Base-by-base conservation (phyloP, 1,140 invertebrate genomes). In the Pseudachorutes palmiensis region DNA sequence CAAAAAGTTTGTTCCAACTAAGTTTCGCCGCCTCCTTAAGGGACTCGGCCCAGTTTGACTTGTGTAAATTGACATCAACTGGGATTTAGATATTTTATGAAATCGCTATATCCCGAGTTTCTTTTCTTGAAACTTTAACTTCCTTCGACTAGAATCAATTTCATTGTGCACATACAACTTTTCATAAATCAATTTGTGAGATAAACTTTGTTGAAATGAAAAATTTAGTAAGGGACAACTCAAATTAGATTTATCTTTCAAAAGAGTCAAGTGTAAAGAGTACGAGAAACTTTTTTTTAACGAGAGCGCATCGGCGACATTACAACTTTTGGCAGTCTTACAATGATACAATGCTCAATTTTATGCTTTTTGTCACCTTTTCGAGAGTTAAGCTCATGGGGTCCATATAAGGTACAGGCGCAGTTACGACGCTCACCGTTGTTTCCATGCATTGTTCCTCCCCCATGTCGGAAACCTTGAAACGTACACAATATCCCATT, bases 381-480 rank as follows among this genome's bases (percentile, higher is more conserved):
- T 31, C 33, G 2, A 62, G 16, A 45, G 33, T 62, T 33, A 62
- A 24, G 22, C n/a, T 33, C 61, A 33, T 67, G 3, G 58, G 70
- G 14, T 30, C 26, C n/a, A 72, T 24, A 67, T 64, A 57, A 70
- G 55, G 16, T 62, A 26, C 2, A n/a, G 70, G 70, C 16, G 70
- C 67, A 14, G 67, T 24, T 32, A 70, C 22, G 5, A 72, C 55
- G 29, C 66, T 66, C 2, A 69, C 62, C 9, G 66, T 64, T 36
- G 62, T 62, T 29, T 66, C 57, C 5, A 22, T 48, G 32, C 70
- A 72, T 57, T 67, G 55, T n/a, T 58, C 61, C 32, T 69, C 68
- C 12, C 68, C 70, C 67, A 67, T 69, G 28, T 69, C 65, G 19
- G 60, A 55, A 49, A 66, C 70, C 63, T 66, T 36, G 12, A 49